These are phyloP conservation scores for Aurelia aurita DNA, from an alignment of 30 jellyfish, hydroid and myxozoan genomes.

Conservation along the genomic window DNA sequence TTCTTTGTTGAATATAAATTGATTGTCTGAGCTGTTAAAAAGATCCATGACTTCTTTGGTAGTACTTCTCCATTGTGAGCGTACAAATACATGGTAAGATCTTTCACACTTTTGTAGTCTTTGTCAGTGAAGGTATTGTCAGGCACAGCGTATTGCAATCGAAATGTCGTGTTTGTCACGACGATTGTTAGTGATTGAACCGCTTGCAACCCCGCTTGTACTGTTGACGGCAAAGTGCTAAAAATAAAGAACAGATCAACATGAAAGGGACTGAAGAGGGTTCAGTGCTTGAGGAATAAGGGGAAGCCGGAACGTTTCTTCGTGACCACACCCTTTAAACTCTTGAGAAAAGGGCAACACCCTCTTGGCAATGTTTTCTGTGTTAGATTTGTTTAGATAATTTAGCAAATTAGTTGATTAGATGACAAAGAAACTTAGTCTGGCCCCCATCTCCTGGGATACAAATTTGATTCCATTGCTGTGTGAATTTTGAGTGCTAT, in stretches of 20 bases:
- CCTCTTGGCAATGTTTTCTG: no score
- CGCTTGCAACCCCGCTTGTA: slow-evolving; percentile 20
- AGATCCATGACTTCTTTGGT: slow-evolving; percentile 39
- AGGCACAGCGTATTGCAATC: slow-evolving; percentile 47
- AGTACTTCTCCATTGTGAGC: slow-evolving; percentile 31
- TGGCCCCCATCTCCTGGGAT: no score
- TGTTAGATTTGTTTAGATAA: no score
- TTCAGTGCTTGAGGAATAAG: no score
- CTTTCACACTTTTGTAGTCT: slow-evolving; percentile 60
- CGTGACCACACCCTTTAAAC: no score
- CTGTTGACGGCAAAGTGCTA: background rate
- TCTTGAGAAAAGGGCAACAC: no score
- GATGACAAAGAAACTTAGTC: no score
- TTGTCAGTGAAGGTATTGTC: slow-evolving; percentile 75
- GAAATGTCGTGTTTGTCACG: slow-evolving; percentile 52
- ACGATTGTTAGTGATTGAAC: slow-evolving; percentile 5
- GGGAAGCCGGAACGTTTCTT: no score
- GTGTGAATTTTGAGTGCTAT: no score
- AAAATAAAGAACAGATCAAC: background rate
- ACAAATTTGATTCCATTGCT: no score
- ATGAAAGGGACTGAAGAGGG: no score
- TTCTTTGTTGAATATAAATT: slow-evolving; percentile 26
- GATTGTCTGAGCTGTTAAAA: slow-evolving; percentile 16
- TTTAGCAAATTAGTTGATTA: no score
- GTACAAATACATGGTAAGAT: slow-evolving; percentile 55